These are phyloP conservation scores for Pipistrellus nathusii DNA, from an alignment of 2,797 vertebrate species.

Conservation along the genomic window DNA sequence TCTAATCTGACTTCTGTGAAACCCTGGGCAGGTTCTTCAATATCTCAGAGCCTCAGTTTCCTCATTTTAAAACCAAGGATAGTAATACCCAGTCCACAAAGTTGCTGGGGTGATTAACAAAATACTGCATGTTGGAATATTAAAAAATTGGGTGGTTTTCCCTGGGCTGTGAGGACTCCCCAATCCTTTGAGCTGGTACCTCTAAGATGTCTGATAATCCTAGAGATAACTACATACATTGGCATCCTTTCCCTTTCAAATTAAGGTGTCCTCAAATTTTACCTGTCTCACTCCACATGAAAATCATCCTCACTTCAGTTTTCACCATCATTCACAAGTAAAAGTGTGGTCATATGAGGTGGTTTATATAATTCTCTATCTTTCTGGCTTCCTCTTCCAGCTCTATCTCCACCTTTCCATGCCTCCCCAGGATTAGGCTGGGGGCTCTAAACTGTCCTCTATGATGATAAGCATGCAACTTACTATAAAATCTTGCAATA, in stretches of 20 bases:
- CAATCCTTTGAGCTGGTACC: background rate
- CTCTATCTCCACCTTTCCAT: background rate
- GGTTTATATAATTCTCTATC: background rate
- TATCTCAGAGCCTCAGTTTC: background rate
- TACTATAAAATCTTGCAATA: background rate
- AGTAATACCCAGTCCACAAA: background rate
- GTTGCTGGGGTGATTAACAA: background rate
- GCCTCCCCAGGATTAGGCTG: background rate
- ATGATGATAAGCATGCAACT: constrained; percentile 12
- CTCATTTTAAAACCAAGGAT: background rate
- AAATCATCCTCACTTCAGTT: background rate
- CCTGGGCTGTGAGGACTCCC: background rate
- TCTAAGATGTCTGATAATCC: background rate
- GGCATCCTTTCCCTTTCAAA: background rate
- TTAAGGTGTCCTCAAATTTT: background rate
- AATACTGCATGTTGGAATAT: background rate
- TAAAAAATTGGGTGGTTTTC: background rate
- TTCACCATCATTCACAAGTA: background rate
- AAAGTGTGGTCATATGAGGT: background rate
- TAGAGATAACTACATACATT: background rate
- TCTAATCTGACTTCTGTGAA: background rate
- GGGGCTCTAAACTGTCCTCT: background rate
- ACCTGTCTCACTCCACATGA: background rate
- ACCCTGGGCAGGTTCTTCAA: background rate
- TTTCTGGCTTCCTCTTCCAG: background rate